Evolutionary conservation across 92 coral and sea anemone species (phyloP).

Genomic region (Epizoanthus scotinus): DNA sequence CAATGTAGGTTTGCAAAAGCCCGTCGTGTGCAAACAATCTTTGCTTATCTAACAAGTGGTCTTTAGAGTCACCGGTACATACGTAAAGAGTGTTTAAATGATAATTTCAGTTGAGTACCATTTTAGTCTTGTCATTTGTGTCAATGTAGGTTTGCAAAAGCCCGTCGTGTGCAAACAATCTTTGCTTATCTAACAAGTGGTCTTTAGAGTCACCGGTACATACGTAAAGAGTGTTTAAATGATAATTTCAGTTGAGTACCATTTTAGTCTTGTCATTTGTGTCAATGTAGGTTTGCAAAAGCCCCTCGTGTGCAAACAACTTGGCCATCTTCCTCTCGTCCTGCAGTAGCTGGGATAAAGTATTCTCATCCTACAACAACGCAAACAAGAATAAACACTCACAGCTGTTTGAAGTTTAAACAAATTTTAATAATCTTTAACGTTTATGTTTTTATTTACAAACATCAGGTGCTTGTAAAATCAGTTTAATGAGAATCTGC

Average conservation of each 20-base stretch:
- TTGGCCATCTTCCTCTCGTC: slow-evolving; percentile 47
- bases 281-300: slow-evolving; percentile 24
- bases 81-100: too few species aligned
- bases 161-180: too few species aligned
- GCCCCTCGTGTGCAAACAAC: slow-evolving; percentile 19
- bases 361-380: slow-evolving; percentile 44
- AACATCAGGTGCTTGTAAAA: not conserved
- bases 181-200: too few species aligned
- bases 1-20: too few species aligned
- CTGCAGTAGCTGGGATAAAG: slow-evolving; percentile 34
- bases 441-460: not conserved
- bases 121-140: slow-evolving; percentile 15
- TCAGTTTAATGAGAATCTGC: too few species aligned
- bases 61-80: too few species aligned
- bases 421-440: not conserved
- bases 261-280: slow-evolving; percentile 18
- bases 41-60: too few species aligned
- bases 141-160: too few species aligned
- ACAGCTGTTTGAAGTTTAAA: not conserved
- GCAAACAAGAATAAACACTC: slow-evolving; percentile 24
- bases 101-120: slow-evolving; percentile 38
- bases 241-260: slow-evolving; percentile 37
- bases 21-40: too few species aligned
- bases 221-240: too few species aligned
- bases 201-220: too few species aligned